A percentile compares a stretch with the other conserved stretches of the same genome.
phyloP scores from a whole-genome alignment of 2,797 vertebrate genomes.

The Lagocephalus sceleratus region DNA sequence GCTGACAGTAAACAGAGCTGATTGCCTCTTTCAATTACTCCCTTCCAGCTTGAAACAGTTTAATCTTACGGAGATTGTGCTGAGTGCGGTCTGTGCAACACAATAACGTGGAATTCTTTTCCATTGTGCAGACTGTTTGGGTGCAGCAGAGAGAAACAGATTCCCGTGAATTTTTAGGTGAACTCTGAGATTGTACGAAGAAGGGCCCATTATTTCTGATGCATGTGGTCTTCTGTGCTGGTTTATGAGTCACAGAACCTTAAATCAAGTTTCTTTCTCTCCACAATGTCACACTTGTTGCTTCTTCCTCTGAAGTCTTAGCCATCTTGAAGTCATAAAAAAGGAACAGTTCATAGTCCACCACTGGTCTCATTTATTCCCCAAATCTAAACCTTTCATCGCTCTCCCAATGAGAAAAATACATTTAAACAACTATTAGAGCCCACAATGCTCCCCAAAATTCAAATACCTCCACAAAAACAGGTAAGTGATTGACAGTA shows the following conservation, averaged over 20 bases:
- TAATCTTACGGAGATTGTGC: conserved; percentile 18
- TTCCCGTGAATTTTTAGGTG: conserved; percentile 10
- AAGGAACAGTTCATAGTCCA: conserved; percentile 35
- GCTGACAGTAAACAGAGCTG: conserved; percentile 35
- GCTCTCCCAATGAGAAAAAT: not conserved
- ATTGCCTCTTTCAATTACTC: conserved; percentile 13
- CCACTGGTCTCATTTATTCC: conserved; percentile 6
- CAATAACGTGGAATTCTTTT: conserved; percentile 31
- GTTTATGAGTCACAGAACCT: conserved; percentile 23
- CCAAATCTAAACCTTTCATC: not conserved
- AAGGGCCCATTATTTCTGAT: conserved; percentile 9
- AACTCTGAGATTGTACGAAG: conserved; percentile 13
- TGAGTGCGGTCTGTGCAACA: conserved; percentile 37
- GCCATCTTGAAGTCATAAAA: conserved; percentile 63
- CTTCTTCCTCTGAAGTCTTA: conserved; percentile 22
- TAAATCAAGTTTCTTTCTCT: conserved; percentile 42
- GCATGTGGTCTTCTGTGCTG: conserved; percentile 1
- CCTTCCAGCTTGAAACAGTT: conserved; percentile 44
- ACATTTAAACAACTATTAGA: too few relatives aligned
- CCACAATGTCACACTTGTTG: conserved; percentile 42
- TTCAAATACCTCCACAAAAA: too few relatives aligned
- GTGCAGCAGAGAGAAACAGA: conserved; percentile 22
- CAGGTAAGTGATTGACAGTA: too few relatives aligned
- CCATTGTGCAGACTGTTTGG: conserved; percentile 25
- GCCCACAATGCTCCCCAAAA: too few relatives aligned